Evolutionary conservation across 2,888 invertebrate genomes (phyloP).

Genomic region (Troilus luridus): DNA sequence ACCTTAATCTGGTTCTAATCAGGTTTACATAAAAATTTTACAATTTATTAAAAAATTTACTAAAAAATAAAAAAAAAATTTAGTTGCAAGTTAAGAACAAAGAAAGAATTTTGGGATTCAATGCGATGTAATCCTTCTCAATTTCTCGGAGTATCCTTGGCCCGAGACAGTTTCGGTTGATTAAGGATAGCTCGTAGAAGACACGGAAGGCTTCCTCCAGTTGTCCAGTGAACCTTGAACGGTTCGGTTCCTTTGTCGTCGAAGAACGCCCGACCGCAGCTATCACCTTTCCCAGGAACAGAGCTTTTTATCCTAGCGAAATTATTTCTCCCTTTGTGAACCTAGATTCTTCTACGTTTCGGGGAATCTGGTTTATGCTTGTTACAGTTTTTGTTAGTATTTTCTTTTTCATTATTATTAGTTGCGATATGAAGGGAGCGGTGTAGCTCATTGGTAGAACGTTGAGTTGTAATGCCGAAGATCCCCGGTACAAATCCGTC

Average conservation of each 20-base stretch:
- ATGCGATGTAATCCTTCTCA: not conserved
- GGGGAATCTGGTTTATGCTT: not conserved
- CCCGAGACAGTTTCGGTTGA: conserved; percentile 15
- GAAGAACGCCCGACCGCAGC: conserved; percentile 1
- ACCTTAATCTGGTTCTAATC: too few relatives aligned
- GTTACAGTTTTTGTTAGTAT: not conserved
- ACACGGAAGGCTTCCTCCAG: not conserved
- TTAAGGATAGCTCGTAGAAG: conserved; percentile 1
- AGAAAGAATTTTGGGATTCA: not conserved
- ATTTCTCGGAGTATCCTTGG: not conserved
- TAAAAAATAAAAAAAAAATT: too few relatives aligned
- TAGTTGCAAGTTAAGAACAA: not conserved
- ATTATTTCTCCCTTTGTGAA: not conserved
- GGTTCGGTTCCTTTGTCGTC: conserved; percentile 26
- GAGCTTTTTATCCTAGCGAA: not conserved
- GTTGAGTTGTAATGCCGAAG: too few relatives aligned
- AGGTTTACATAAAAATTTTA: too few relatives aligned
- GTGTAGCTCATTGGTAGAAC: too few relatives aligned
- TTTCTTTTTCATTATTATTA: too few relatives aligned
- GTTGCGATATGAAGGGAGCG: too few relatives aligned
- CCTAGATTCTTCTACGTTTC: not conserved
- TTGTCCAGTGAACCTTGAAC: conserved; percentile 27
- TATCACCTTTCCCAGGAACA: conserved; percentile 15
- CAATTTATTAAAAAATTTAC: too few relatives aligned
- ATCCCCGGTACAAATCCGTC: too few relatives aligned